Conservation (phyloP, 2,797 vertebrate species). For the Micromesistius poutassou region DNA sequence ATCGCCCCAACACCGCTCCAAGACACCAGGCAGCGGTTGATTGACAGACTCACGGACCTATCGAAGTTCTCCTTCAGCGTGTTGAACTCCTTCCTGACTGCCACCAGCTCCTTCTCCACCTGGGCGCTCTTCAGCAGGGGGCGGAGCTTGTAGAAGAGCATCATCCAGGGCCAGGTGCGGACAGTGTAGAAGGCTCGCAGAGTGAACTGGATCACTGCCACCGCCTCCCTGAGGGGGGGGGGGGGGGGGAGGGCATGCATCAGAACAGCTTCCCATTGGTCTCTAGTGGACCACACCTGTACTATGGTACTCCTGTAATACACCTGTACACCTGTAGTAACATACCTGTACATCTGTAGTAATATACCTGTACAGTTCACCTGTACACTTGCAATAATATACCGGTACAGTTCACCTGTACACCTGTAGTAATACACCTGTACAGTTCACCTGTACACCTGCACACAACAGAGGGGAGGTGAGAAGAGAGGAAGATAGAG, state of each 20-base stretch:
- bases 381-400: no score
- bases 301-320: background rate
- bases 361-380: background rate
- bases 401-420: background rate
- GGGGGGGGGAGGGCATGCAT: background rate
- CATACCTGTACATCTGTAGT: background rate
- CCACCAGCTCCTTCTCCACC: conserved; percentile 82
- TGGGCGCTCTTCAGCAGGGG: conserved; percentile 88
- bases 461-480: background rate
- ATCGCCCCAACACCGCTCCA: background rate
- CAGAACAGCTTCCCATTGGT: background rate
- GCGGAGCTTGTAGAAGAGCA: conserved; percentile 79
- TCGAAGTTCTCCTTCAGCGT: conserved; percentile 74
- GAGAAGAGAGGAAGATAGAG: no score
- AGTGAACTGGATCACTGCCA: conserved; percentile 88
- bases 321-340: background rate
- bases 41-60: conserved; percentile 30
- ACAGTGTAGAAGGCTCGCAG: conserved; percentile 86
- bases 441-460: background rate
- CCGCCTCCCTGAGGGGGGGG: conserved; percentile 68
- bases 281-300: background rate
- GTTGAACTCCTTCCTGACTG: conserved; percentile 70
- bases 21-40: background rate
- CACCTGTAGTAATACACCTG: background rate
- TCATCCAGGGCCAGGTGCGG: conserved; percentile 90